Evolutionary conservation across 1,140 invertebrate species (phyloP).

Genomic region (Liolophura sinensis): DNA sequence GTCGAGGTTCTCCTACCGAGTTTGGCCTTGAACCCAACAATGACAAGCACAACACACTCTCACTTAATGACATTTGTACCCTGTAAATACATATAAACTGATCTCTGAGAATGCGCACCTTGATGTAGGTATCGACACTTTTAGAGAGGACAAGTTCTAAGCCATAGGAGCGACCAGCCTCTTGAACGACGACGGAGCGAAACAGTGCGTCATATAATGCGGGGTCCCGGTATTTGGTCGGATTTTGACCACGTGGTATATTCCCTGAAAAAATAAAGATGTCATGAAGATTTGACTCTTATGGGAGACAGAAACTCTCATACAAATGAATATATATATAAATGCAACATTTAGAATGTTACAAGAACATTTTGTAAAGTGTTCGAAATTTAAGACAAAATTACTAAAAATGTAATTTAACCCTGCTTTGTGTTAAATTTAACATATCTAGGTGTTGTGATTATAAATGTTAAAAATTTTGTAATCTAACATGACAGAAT

Average conservation of each 20-base stretch:
- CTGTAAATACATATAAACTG: too few relatives aligned
- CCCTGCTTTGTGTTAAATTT: too few relatives aligned
- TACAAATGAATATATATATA: too few relatives aligned
- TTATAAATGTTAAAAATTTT: too few relatives aligned
- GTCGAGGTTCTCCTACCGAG: too few relatives aligned
- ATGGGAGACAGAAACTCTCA: not conserved
- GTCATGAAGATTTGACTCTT: not conserved
- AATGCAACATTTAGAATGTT: too few relatives aligned
- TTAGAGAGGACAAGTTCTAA: conserved; percentile 59
- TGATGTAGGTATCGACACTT: conserved; percentile 63
- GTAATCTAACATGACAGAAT: too few relatives aligned
- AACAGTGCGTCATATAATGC: conserved; percentile 57
- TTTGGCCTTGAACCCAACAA: too few relatives aligned
- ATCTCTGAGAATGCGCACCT: conserved; percentile 45
- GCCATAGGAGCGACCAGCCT: conserved; percentile 29
- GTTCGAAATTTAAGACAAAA: too few relatives aligned
- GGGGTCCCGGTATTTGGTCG: conserved; percentile 64
- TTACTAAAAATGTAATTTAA: too few relatives aligned
- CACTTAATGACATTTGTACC: not conserved
- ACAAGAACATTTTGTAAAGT: not conserved
- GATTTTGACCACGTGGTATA: conserved; percentile 57
- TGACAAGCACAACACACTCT: not conserved
- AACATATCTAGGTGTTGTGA: too few relatives aligned
- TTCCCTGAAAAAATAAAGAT: conserved; percentile 37
- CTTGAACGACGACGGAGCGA: conserved; percentile 28